Evolutionary conservation across 2,888 invertebrate genomes (phyloP), one percentile per base, ranked within the genome.

Genomic region (Leptothorax acervorum): DNA sequence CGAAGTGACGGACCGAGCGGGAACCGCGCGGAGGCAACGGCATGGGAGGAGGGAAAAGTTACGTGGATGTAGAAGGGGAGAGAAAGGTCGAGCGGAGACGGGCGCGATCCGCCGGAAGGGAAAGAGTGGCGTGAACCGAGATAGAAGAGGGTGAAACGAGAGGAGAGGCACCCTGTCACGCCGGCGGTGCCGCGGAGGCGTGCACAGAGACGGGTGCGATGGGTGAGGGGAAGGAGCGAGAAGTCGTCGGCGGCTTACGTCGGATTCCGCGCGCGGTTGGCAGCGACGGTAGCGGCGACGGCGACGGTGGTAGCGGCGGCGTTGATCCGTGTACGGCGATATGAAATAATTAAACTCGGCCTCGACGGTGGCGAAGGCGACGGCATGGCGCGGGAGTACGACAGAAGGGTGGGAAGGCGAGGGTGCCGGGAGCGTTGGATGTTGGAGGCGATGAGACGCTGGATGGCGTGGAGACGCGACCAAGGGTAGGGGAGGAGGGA

Each of bases 281-380:
- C 78, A 84, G 82, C 60, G 42, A 57, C 75, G 28, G 57, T 35
- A n/a, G 15, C 48, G 48, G 48, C 31, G 68, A 15, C 39, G 71
- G 31, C 39, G 83, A 28, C 53, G 62, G 73, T 48, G 82, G 35
- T 5, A 35, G 65, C 75, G 85, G 63, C 75, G 83, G 83, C 76
- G 85, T 82, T 79, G 82, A 83, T 85, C 87, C 86, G 78, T 86
- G 86, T 83, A 84, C 76, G 85, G 87, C 85, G 89, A 88, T 85
- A 86, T 88, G 85, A 89, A 91, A 91, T 91, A 91, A 92, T 92
- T 89, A 89, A 91, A 91, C 89, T 88, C 84, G 81, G 82, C 86
- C 84, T 83, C 75, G 84, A 84, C 85, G 87, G 87, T 85, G 83
- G 86, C 70, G 85, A 60, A 78, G 76, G 62, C 78, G 68, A 79